Conservation (phyloP, 2,797 vertebrate species). For the Monodelphis domestica region DNA sequence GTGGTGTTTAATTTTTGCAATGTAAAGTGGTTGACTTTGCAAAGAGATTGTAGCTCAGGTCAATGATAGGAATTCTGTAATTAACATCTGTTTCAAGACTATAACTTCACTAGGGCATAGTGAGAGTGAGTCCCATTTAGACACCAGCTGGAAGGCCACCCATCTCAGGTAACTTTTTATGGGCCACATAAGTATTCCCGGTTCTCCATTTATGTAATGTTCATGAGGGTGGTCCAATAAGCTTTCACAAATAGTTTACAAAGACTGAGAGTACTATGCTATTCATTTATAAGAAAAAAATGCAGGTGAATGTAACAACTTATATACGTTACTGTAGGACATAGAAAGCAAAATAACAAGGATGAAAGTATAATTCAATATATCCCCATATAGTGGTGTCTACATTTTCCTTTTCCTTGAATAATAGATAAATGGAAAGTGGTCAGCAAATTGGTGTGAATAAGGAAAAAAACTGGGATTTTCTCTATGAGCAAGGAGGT, state of each 20-base stretch:
- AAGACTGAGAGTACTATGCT: constrained; percentile 14
- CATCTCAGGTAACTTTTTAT: not conserved
- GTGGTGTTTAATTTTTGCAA: constrained; percentile 59
- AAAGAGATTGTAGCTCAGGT: constrained; percentile 24
- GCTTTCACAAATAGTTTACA: not conserved
- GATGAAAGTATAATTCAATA: not conserved
- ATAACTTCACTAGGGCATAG: not conserved
- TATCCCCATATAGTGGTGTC: constrained; percentile 16
- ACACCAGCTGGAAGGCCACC: not conserved
- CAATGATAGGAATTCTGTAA: constrained; percentile 28
- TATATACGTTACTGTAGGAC: not conserved
- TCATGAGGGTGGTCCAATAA: not conserved
- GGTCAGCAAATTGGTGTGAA: not conserved
- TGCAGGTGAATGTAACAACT: not conserved
- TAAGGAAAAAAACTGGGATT: not conserved
- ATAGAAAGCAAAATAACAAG: not conserved
- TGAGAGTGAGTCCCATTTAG: not conserved
- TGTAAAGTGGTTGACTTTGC: constrained; percentile 57
- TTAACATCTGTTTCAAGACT: not conserved
- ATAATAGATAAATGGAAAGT: not conserved
- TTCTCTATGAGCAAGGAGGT: constrained; percentile 57
- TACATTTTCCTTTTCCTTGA: constrained; percentile 14
- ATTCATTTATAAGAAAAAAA: constrained; percentile 26
- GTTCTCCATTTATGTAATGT: not conserved
- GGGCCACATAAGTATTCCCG: not conserved